Evolutionary conservation across 2,888 invertebrate genomes (phyloP).

Genomic region (Leucozona laternaria): DNA sequence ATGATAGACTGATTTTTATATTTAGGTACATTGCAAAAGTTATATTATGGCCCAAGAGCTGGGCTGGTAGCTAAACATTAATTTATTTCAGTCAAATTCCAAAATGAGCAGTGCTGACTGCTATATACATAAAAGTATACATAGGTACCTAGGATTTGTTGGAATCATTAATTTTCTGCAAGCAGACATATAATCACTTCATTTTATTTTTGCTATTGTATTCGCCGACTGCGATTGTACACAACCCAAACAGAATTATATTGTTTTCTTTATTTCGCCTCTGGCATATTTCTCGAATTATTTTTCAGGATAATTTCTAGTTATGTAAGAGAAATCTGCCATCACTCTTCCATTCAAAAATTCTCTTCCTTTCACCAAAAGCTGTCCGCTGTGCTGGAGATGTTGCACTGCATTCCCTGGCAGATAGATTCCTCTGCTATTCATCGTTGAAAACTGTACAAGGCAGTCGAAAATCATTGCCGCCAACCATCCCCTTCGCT

Average conservation of each 20-base stretch:
- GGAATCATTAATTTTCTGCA: conserved; percentile 3
- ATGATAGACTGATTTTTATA: neutral
- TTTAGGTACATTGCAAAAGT: neutral
- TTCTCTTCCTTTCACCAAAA: conserved; percentile 6
- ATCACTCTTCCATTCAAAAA: conserved; percentile 39
- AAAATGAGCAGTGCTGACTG: neutral
- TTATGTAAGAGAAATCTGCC: conserved; percentile 52
- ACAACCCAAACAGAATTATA: conserved; percentile 31
- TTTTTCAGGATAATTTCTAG: conserved; percentile 57
- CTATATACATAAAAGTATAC: neutral
- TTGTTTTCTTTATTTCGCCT: conserved; percentile 37
- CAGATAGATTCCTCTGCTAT: conserved; percentile 45
- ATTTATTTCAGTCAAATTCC: neutral
- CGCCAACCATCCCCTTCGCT: conserved; percentile 38
- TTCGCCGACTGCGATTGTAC: neutral
- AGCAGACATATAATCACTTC: conserved; percentile 22
- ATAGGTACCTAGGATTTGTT: neutral
- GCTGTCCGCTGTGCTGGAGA: neutral
- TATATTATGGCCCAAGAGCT: neutral
- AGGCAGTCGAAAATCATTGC: conserved; percentile 55
- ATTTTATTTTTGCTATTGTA: conserved; percentile 26
- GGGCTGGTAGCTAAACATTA: neutral
- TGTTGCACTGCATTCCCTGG: conserved; percentile 43
- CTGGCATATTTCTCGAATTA: conserved; percentile 53
- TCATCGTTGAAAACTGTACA: conserved; percentile 46